These are phyloP conservation scores for Agelastica alni DNA, from an alignment of 2,888 invertebrate species.

Conservation along the genomic window DNA sequence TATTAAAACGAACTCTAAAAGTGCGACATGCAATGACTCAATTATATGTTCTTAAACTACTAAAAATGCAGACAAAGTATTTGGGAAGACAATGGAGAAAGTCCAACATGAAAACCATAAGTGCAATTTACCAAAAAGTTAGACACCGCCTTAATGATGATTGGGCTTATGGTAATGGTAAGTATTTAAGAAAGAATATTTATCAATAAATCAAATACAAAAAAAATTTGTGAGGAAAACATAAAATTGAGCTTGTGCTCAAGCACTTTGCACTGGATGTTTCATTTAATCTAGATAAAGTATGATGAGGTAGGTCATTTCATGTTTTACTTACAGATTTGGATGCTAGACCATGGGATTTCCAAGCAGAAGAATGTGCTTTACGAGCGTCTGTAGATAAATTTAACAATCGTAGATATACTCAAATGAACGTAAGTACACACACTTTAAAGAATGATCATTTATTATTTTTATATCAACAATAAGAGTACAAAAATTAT, in stretches of 20 bases:
- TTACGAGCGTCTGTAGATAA: slow-evolving; percentile 92
- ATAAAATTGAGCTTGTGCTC: too few relatives aligned
- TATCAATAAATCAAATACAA: too few relatives aligned
- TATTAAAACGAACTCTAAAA: slow-evolving; percentile 95
- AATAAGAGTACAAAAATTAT: too few relatives aligned
- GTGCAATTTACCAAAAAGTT: slow-evolving; percentile 97
- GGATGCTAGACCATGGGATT: slow-evolving; percentile 97
- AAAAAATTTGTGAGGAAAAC: too few relatives aligned
- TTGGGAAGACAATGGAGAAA: slow-evolving; percentile 98
- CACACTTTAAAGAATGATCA: slow-evolving; percentile 8
- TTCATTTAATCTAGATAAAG: too few relatives aligned
- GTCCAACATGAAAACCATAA: slow-evolving; percentile 99
- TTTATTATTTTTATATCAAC: slow-evolving; percentile 9
- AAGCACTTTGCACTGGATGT: too few relatives aligned
- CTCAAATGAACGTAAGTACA: slow-evolving; percentile 45
- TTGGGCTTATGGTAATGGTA: slow-evolving; percentile 98
- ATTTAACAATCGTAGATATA: slow-evolving; percentile 91
- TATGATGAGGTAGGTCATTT: too few relatives aligned
- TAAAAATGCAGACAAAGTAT: slow-evolving; percentile 99
- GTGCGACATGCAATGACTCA: slow-evolving; percentile 97
- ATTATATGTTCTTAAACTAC: slow-evolving; percentile 92
- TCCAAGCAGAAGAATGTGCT: slow-evolving; percentile 95
- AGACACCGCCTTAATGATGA: slow-evolving; percentile 96
- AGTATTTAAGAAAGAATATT: not conserved
- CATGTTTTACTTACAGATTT: slow-evolving; percentile 70